Percentiles rank a stretch among this genome's conserved stretches.
These are phyloP conservation scores for Otus sunia DNA, from an alignment of 2,113 vertebrate genomes.

Conservation along the genomic window DNA sequence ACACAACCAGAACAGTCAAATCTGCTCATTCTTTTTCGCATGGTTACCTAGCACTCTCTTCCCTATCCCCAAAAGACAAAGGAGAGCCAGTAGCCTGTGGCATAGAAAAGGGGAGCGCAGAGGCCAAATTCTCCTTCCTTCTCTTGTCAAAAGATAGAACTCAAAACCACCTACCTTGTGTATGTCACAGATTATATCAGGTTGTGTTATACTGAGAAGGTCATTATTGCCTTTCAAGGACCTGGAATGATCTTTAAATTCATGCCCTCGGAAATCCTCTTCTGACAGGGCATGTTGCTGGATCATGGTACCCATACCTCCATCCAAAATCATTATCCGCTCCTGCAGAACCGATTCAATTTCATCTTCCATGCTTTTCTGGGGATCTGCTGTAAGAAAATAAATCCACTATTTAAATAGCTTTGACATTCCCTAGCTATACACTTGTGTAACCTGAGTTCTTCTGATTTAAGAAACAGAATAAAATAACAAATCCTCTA, in stretches of 20 bases:
- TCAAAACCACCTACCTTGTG: conserved; percentile 83
- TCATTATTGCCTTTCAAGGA: conserved; percentile 94
- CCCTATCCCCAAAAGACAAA: not conserved
- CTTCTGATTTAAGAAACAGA: not conserved
- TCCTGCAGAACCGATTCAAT: conserved; percentile 79
- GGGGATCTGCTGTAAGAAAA: conserved; percentile 10
- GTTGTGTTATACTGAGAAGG: conserved; percentile 90
- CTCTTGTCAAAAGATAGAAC: not conserved
- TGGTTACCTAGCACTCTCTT: not conserved
- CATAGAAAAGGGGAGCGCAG: not conserved
- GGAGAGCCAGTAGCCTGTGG: not conserved
- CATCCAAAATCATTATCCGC: conserved; percentile 93
- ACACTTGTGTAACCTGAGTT: not conserved
- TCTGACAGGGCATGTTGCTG: conserved; percentile 83
- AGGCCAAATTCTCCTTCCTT: not conserved
- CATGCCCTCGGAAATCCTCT: conserved; percentile 84
- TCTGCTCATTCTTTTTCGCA: not conserved
- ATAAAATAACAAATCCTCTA: not conserved
- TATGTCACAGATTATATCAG: conserved; percentile 86
- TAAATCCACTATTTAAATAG: not conserved
- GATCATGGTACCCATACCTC: conserved; percentile 99
- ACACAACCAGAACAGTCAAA: conserved; percentile 29
- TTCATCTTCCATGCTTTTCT: conserved; percentile 72
- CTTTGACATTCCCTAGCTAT: not conserved
- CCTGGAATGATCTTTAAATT: conserved; percentile 85